Base-by-base conservation (phyloP, 1,140 invertebrate species). In the Leptoteleia sp. region DNA sequence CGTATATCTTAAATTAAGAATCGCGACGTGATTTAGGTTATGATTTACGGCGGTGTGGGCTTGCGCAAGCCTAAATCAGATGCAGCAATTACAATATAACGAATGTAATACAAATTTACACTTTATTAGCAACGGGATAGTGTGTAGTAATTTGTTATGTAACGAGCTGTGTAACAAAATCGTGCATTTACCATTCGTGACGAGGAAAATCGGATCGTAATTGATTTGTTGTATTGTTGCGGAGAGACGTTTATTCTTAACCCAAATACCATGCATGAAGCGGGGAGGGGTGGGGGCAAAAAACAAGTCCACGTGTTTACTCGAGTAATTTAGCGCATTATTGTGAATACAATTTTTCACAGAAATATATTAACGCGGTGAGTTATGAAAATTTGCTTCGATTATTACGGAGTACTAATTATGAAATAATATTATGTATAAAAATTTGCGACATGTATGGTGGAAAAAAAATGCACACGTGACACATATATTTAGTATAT, bases 91-190 rank as follows among this genome's bases (percentile, higher is more conserved):
- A 75, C 31, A 52, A 37, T 75, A 35, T 75, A 75, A 75, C 54
- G 71, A 59, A 67, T 75, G 61, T 48, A 61, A 45, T 61, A 52
- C 61, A 75, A 59, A 67, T 67, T 67, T 75, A 54, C 54, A 75
- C 71, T 29, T 67, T 75, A 67, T 75, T 75, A 75, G 35, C 45
- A 73, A 64, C 50, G 27, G 47, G 54, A 15, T 64, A 50, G 37
- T 50, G 37, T 50, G 68, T 37, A 72, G 64, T 72, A 64, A 64
- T 42, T 6, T n/a, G 27, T 72, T 72, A 48, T 45, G 37, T 75
- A 75, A 73, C 38, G n/a, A 43, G 52, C 50, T 37, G 43, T 75
- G 70, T 65, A 75, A 70, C 54, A 59, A 75, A 75, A 75, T 75
- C 37, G 59, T 59, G 27, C 31, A 35, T 52, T 27, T 15, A 38